Conservation (phyloP, 2,113 vertebrate species). For the Eolophus roseicapilla region DNA sequence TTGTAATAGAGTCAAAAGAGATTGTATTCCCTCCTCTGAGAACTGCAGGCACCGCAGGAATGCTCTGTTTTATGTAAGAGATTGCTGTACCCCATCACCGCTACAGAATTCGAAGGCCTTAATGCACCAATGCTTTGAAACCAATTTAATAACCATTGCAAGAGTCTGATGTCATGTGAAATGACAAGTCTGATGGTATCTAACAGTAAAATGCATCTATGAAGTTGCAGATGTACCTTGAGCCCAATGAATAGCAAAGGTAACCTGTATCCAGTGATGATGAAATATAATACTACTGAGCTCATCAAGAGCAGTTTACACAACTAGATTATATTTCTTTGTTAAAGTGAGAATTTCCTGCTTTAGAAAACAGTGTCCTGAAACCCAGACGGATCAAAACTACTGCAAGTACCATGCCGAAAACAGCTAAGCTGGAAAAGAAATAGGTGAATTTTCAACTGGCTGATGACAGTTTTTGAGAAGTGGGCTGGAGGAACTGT, state of each 20-base stretch:
- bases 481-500: neutral
- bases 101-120: neutral
- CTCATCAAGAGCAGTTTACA: neutral
- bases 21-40: neutral
- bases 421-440: neutral
- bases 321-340: neutral
- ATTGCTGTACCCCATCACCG: neutral
- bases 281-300: neutral
- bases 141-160: neutral
- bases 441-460: neutral
- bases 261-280: neutral
- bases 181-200: neutral
- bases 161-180: neutral
- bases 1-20: neutral
- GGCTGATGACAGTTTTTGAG: neutral
- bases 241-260: neutral
- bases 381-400: neutral
- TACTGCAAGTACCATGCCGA: neutral
- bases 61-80: neutral
- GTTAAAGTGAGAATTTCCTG: neutral
- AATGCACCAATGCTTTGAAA: neutral
- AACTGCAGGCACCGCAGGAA: neutral
- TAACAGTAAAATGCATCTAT: neutral
- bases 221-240: neutral
- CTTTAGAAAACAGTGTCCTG: constrained; percentile 7